These are phyloP conservation scores for Drosophila affinis DNA, from an alignment of 2,888 invertebrate genomes.

Conservation along the genomic window DNA sequence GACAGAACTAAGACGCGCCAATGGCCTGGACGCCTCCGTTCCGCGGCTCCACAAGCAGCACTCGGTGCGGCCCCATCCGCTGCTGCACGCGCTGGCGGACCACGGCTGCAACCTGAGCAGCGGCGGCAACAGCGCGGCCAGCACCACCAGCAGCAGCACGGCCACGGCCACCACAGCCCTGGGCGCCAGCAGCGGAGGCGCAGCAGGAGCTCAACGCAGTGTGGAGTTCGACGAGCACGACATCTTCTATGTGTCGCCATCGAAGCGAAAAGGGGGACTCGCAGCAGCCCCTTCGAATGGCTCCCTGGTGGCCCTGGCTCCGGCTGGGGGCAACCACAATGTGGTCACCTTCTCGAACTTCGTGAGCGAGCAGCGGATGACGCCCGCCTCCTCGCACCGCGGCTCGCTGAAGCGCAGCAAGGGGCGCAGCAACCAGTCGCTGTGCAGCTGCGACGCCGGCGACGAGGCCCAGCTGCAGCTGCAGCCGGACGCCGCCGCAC, in stretches of 20 bases:
- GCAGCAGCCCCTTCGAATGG: conserved; percentile 6
- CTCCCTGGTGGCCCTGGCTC: conserved; percentile 47
- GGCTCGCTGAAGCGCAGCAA: conserved; percentile 82
- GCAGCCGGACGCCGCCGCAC: conserved; percentile 81
- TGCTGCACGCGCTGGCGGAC: conserved; percentile 77
- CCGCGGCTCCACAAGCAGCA: conserved; percentile 67
- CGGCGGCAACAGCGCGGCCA: conserved; percentile 76
- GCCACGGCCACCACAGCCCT: conserved; percentile 73
- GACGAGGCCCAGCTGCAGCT: conserved; percentile 82
- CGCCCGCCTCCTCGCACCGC: conserved; percentile 64
- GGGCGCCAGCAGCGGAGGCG: conserved; percentile 22
- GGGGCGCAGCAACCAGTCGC: conserved; percentile 83
- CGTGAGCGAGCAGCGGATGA: conserved; percentile 70
- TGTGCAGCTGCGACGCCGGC: conserved; percentile 84
- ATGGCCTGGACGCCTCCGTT: conserved; percentile 42
- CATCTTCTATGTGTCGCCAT: conserved; percentile 82
- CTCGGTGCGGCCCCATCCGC: conserved; percentile 67
- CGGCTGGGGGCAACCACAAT: conserved; percentile 56
- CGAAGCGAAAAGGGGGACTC: conserved; percentile 78
- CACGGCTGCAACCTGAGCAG: conserved; percentile 77
- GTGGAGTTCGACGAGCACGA: conserved; percentile 82
- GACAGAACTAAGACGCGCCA: conserved; percentile 70
- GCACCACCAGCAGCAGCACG: conserved; percentile 76
- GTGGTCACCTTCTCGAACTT: conserved; percentile 82
- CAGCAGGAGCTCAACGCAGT: conserved; percentile 40